phyloP scores from a whole-genome alignment of 2,113 vertebrate species.

The Ailuropoda melanoleuca region DNA sequence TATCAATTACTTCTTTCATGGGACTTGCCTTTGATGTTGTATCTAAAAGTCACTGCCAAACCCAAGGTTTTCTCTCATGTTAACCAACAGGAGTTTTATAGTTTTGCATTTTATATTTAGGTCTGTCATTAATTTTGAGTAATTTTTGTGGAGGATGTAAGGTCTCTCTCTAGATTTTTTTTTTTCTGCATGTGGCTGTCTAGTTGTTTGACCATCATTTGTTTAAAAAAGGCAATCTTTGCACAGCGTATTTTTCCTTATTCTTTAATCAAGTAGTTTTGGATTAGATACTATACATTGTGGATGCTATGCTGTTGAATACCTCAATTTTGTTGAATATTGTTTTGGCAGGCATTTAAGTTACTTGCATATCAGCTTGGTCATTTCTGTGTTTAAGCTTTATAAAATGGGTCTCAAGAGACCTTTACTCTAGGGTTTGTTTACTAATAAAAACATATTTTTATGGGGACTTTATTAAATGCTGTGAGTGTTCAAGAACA shows the following conservation, averaged over 20 bases:
- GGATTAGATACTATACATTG: not conserved
- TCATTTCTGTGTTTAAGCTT: not conserved
- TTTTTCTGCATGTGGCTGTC: not conserved
- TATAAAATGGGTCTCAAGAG: not conserved
- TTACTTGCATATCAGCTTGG: not conserved
- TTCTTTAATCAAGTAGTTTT: not conserved
- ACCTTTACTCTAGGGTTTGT: not conserved
- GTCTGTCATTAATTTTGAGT: not conserved
- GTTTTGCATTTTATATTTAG: not conserved
- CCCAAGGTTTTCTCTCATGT: not conserved
- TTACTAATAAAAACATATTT: not conserved
- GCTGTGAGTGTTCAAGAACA: not conserved
- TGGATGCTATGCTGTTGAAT: not conserved
- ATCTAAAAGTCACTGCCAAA: not conserved
- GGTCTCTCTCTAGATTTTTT: not conserved
- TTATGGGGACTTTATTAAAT: not conserved
- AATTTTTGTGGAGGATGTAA: not conserved
- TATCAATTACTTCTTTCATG: not conserved
- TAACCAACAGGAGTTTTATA: not conserved
- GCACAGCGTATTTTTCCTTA: not conserved
- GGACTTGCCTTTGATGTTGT: not conserved
- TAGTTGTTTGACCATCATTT: not conserved
- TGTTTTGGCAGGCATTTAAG: not conserved
- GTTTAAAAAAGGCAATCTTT: not conserved
- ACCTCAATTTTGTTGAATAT: not conserved